Evolutionary conservation across 2,888 invertebrate genomes (phyloP).

Genomic region (Spialia ferax): DNA sequence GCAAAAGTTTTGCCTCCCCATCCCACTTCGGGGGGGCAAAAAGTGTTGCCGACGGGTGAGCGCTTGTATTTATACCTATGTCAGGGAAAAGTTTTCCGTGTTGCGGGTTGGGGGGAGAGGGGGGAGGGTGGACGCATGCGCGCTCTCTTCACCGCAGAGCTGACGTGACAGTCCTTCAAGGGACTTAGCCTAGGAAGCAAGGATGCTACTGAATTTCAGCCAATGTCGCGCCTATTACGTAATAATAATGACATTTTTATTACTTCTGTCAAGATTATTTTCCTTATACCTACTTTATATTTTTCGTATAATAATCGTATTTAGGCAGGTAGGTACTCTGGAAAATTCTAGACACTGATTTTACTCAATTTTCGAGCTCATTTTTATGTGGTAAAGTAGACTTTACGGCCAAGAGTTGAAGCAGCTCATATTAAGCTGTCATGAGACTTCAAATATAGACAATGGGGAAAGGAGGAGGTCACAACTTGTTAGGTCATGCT

Average conservation of each 20-base stretch:
- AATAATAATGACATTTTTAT: neutral
- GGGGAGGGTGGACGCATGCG: conserved; percentile 76
- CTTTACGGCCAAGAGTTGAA: neutral
- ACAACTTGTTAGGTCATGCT: conserved; percentile 58
- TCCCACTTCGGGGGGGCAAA: conserved; percentile 76
- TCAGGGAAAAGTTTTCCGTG: conserved; percentile 86
- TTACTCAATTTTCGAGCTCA: neutral
- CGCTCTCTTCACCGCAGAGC: conserved; percentile 66
- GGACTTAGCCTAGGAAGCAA: conserved; percentile 66
- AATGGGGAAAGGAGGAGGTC: conserved; percentile 43
- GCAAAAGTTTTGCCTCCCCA: conserved; percentile 83
- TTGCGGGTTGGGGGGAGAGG: conserved; percentile 76
- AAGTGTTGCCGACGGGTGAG: conserved; percentile 85
- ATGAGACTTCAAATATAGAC: conserved; percentile 10
- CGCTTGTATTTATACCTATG: conserved; percentile 81
- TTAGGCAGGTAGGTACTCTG: neutral
- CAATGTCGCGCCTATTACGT: conserved; percentile 61
- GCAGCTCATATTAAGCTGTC: neutral
- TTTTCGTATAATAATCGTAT: neutral
- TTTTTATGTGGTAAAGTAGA: neutral
- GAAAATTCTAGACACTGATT: neutral
- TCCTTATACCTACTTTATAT: neutral
- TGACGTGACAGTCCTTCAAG: conserved; percentile 75
- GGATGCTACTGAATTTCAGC: conserved; percentile 51
- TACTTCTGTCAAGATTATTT: neutral